Evolutionary conservation across 2,888 invertebrate genomes (phyloP), one percentile per base, ranked within the genome.

Genomic region (Capitulum mitella): DNA sequence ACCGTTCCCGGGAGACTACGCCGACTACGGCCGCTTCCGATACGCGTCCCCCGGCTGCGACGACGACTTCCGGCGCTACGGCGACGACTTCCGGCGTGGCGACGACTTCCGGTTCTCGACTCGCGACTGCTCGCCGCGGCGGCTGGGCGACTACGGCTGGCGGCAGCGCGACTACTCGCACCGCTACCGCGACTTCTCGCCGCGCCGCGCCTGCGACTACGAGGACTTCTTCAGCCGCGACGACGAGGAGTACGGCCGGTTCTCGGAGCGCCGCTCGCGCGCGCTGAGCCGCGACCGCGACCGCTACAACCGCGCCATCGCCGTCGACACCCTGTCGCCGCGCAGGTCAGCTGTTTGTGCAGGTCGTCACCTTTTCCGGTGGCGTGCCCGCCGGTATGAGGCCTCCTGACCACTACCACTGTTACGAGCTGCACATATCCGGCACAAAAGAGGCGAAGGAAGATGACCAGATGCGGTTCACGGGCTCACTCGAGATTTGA

Each of bases 191-290:
- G 58, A 61, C 3, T 16, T 29, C 29, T 61, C 58, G n/a, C 58
- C 58, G n/a, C 29, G 58, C 10, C n/a, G 22, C 58, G 58, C 10
- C 58, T 29, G 58, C 16, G 58, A 61, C 58, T 61, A 61, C 58
- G 64, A 64, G 34, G 34, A 64, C 64, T 64, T 29, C 10, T 64
- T 34, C 1, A 5, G 32, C 32, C 64, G 34, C 3, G 64, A 64
- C 34, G 14, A 64, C 64, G n/a, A 3, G 16, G 58, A 58, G 58
- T 29, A 10, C n/a, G 29, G 58, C 5, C 58, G 58, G 58, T n/a
- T 58, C 58, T 58, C 58, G n/a, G 58, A 58, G n/a, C 58, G 58
- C 10, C n/a, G 29, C 58, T 58, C n/a, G n/a, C 58, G 58, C n/a
- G 58, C n/a, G 12, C 43, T 43, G 43, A 43, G 43, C 43, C 43